Evolutionary conservation across 2,113 vertebrate species (phyloP).

Genomic region (Pitta sordida): DNA sequence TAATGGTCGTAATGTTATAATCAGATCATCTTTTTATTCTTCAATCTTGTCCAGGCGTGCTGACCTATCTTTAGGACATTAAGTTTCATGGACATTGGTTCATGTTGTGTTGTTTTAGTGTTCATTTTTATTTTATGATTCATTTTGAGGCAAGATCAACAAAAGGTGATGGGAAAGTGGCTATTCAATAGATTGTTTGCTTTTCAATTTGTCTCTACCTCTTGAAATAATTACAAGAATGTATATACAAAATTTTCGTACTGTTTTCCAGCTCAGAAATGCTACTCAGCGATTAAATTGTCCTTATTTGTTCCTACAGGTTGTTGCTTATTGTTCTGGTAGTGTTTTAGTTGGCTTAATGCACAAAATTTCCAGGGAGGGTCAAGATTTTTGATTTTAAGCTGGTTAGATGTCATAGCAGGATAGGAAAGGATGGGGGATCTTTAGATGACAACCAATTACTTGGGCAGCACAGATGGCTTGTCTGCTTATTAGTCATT

Average conservation of each 20-base stretch:
- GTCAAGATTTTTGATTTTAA: neutral
- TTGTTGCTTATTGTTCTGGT: neutral
- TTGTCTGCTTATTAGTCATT: neutral
- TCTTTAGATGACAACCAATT: neutral
- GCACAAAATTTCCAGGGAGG: neutral
- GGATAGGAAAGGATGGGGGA: neutral
- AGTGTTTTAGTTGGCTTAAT: constrained; percentile 23
- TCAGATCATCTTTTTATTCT: constrained; percentile 16
- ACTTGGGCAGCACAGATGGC: neutral
- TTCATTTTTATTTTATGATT: constrained; percentile 46
- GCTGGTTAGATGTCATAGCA: neutral
- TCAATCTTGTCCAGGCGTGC: constrained; percentile 36
- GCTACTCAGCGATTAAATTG: constrained; percentile 24
- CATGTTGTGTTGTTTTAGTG: constrained; percentile 34
- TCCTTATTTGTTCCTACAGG: neutral
- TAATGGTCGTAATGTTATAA: constrained; percentile 48
- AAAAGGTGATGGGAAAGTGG: neutral
- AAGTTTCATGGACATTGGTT: constrained; percentile 27
- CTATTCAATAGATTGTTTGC: neutral
- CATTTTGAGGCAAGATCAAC: neutral
- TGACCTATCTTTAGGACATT: constrained; percentile 41
- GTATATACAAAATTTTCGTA: neutral
- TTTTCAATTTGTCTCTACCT: constrained; percentile 37
- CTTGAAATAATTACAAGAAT: constrained; percentile 15
- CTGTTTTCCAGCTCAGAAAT: constrained; percentile 32